phyloP scores from a whole-genome alignment of 2,888 invertebrate genomes.

The Limnephilus auricula region DNA sequence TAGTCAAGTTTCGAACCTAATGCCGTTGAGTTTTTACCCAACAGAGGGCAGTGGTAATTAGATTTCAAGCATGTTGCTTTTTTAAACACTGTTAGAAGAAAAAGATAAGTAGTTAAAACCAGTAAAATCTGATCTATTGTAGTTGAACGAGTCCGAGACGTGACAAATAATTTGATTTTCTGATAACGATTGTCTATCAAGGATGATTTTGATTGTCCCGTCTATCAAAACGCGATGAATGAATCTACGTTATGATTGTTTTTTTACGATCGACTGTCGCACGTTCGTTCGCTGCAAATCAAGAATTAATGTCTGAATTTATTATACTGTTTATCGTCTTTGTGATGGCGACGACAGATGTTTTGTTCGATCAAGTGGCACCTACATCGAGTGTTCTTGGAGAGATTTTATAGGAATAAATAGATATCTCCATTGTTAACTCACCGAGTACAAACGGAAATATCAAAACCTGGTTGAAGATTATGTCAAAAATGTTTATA shows the following conservation, averaged over 20 bases:
- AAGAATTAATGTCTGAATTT: background rate
- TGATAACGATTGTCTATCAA: background rate
- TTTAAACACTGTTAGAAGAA: background rate
- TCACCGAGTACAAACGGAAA: no score
- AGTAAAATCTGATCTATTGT: background rate
- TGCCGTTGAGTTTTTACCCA: no score
- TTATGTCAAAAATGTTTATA: no score
- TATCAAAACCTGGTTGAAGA: no score
- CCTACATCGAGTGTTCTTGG: background rate
- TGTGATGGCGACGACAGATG: background rate
- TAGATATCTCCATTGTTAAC: no score
- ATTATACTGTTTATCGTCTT: background rate
- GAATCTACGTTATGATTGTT: background rate
- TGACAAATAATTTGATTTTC: background rate
- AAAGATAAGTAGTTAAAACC: background rate
- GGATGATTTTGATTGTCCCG: background rate
- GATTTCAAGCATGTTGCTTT: no score
- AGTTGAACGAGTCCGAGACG: background rate
- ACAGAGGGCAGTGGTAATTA: no score
- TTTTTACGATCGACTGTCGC: background rate
- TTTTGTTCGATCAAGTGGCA: background rate
- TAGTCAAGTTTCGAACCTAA: no score
- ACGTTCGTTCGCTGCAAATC: background rate
- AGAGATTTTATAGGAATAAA: background rate
- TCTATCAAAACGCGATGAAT: background rate